A percentile compares a stretch with the other conserved stretches of the same genome.
These are phyloP conservation scores for Pandemis corylana DNA, from an alignment of 2,888 invertebrate genomes.

Conservation along the genomic window DNA sequence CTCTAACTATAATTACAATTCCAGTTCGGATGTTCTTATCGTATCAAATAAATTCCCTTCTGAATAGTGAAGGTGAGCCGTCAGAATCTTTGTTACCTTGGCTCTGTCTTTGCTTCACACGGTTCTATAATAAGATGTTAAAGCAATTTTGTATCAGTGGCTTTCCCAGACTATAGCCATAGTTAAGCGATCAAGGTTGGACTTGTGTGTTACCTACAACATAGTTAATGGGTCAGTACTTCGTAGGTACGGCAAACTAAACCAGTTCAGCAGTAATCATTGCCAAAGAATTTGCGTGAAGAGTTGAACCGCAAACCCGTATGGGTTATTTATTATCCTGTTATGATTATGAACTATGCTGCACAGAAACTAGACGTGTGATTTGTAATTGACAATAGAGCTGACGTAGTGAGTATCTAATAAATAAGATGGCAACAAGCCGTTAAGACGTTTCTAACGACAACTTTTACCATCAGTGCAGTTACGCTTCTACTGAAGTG, in stretches of 20 bases:
- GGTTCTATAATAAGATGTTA: conserved; percentile 7
- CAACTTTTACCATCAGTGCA: not conserved
- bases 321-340: conserved; percentile 18
- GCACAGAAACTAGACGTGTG: not conserved
- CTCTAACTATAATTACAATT: not conserved
- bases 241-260: not conserved
- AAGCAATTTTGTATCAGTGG: conserved; percentile 15
- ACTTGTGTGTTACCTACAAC: conserved; percentile 6
- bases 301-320: conserved; percentile 12
- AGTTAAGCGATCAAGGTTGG: conserved; percentile 21
- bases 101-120: conserved; percentile 8
- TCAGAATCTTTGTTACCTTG: conserved; percentile 6
- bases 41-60: not conserved
- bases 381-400: not conserved
- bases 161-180: conserved; percentile 28
- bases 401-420: not conserved
- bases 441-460: not conserved
- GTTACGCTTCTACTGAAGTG: not conserved
- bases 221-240: not conserved
- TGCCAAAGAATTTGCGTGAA: conserved; percentile 24
- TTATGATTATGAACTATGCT: not conserved
- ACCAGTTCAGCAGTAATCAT: not conserved
- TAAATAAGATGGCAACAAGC: not conserved
- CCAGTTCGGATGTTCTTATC: not conserved
- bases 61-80: not conserved